These are phyloP conservation scores for Semotilus atromaculatus DNA, from an alignment of 2,797 vertebrate genomes.

Conservation along the genomic window DNA sequence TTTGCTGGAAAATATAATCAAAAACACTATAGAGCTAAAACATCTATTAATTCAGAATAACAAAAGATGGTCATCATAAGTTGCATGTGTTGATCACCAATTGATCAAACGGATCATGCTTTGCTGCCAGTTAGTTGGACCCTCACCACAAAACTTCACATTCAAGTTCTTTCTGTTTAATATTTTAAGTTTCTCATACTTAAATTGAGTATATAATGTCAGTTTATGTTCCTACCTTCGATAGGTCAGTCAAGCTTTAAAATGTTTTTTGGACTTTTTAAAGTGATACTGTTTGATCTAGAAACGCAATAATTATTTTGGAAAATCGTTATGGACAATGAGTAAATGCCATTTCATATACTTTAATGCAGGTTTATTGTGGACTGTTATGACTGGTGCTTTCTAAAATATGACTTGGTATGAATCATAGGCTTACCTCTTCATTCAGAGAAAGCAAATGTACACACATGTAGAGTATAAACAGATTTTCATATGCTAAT, in stretches of 20 bases:
- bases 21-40: not conserved
- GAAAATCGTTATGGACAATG: not conserved
- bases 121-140: too few species aligned
- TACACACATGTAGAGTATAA: not conserved
- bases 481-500: slow-evolving; percentile 1
- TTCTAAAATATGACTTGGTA: not conserved
- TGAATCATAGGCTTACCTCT: not conserved
- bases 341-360: not conserved
- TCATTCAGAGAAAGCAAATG: not conserved
- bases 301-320: not conserved
- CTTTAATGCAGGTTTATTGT: not conserved
- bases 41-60: not conserved
- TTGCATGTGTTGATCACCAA: not conserved
- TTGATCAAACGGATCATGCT: too few species aligned
- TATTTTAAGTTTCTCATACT: not conserved
- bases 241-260: not conserved
- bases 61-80: not conserved
- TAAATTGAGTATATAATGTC: not conserved
- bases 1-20: not conserved
- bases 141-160: not conserved
- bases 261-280: not conserved
- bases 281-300: not conserved
- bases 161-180: not conserved
- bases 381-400: not conserved
- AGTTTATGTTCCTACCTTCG: not conserved